These are phyloP conservation scores for Leistus spinibarbis DNA, from an alignment of 2,888 invertebrate genomes.

Conservation along the genomic window DNA sequence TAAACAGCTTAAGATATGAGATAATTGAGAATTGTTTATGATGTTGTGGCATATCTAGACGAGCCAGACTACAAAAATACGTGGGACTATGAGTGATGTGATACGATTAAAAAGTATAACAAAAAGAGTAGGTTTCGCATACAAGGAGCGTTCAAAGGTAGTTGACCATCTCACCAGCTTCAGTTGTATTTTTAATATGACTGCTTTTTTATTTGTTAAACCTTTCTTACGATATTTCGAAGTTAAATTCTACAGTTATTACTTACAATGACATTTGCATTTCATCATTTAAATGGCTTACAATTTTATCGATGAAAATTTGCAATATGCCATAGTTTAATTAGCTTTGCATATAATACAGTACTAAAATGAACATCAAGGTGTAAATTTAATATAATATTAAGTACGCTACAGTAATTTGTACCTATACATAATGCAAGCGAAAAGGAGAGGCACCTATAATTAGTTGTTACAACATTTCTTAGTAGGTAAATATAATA, in stretches of 20 bases:
- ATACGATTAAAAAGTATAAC: background rate
- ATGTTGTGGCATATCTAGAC: background rate
- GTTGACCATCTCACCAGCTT: background rate
- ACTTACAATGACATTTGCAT: background rate
- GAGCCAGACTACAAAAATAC: background rate
- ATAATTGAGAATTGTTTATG: background rate
- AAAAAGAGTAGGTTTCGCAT: background rate
- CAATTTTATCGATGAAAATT: background rate
- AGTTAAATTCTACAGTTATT: background rate
- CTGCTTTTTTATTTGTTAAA: too few relatives aligned
- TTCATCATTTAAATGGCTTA: background rate
- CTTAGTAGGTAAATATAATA: background rate
- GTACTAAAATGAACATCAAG: background rate
- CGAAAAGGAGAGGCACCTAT: background rate
- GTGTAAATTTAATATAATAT: background rate
- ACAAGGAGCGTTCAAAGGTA: background rate
- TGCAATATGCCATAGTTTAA: background rate
- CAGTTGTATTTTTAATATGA: too few relatives aligned
- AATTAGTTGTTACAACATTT: background rate
- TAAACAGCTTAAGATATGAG: too few relatives aligned
- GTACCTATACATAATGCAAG: too few relatives aligned
- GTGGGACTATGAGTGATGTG: background rate
- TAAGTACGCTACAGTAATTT: background rate
- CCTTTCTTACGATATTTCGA: too few relatives aligned
- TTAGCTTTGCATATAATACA: background rate